Evolutionary conservation across 2,113 vertebrate species (phyloP).

Genomic region (Catharus bicknelli): DNA sequence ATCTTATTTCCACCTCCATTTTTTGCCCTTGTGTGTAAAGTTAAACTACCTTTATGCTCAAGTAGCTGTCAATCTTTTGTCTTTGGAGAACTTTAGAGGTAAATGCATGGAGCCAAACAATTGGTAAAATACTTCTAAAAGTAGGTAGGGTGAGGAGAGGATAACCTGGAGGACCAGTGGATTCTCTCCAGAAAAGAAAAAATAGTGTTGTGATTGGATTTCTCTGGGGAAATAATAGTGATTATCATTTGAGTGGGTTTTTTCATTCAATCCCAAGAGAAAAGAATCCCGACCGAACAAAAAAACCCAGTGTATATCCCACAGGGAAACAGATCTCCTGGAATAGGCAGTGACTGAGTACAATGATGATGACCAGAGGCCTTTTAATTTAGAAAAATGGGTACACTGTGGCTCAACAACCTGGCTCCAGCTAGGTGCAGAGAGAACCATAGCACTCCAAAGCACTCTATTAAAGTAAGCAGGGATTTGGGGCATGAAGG

Average conservation of each 20-base stretch:
- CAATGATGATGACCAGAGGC: not conserved
- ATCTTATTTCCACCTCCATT: slow-evolving; percentile 48
- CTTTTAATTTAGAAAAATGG: slow-evolving; percentile 3
- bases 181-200: not conserved
- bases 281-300: not conserved
- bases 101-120: not conserved
- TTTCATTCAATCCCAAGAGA: not conserved
- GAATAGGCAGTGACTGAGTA: not conserved
- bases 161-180: not conserved
- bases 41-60: slow-evolving; percentile 12
- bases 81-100: not conserved
- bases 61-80: not conserved
- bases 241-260: not conserved
- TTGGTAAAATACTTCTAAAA: slow-evolving; percentile 1
- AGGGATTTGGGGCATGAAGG: not conserved
- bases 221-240: not conserved
- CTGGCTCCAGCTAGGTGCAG: not conserved
- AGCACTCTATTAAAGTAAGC: not conserved
- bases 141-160: not conserved
- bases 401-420: not conserved
- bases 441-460: not conserved
- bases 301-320: not conserved
- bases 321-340: not conserved
- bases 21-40: not conserved
- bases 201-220: not conserved